Conservation (phyloP, 2,797 vertebrate genomes). For the Lophotriccus pileatus region DNA sequence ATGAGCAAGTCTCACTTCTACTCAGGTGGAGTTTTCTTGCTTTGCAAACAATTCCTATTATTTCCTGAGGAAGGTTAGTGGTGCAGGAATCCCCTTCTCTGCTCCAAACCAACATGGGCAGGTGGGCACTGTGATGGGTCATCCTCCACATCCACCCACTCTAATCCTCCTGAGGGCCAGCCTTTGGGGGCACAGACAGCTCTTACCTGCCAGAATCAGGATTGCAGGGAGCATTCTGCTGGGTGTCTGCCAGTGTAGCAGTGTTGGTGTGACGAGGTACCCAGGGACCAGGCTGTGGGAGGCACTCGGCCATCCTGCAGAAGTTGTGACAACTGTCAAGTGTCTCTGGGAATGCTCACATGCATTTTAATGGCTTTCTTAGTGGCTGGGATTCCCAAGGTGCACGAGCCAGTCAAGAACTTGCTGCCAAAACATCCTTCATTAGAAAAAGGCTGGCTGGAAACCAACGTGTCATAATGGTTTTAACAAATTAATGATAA, state of each 20-base stretch:
- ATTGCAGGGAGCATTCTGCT: background rate
- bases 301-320: background rate
- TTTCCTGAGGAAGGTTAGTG: background rate
- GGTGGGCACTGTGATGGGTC: background rate
- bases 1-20: accelerated
- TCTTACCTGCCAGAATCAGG: too few relatives aligned
- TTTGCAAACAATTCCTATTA: background rate
- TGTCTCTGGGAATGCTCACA: background rate
- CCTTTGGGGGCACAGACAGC: background rate
- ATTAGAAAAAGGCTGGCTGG: background rate
- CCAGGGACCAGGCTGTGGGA: accelerated
- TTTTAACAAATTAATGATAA: slow-evolving; percentile 23
- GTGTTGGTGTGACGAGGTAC: accelerated
- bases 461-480: background rate
- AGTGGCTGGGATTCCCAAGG: background rate
- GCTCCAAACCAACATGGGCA: background rate
- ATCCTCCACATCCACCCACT: background rate
- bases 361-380: slow-evolving; percentile 2
- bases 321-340: background rate
- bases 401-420: background rate
- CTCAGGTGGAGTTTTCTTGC: background rate
- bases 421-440: slow-evolving; percentile 17
- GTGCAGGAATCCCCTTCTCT: background rate
- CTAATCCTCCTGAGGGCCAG: background rate
- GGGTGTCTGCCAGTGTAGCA: background rate